These are phyloP conservation scores for Nowickia ferox DNA, from an alignment of 2,888 invertebrate species.

Conservation along the genomic window DNA sequence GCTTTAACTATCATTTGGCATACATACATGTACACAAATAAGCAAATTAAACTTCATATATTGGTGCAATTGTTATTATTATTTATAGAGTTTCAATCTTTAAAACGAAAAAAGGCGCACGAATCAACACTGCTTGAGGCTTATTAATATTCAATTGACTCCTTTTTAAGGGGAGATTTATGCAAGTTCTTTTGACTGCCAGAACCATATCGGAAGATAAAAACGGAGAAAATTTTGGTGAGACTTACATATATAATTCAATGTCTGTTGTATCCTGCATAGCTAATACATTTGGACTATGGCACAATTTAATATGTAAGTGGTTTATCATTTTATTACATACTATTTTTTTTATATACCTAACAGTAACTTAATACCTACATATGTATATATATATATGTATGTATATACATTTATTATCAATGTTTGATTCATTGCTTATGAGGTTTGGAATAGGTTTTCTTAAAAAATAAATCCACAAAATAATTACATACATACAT, in stretches of 20 bases:
- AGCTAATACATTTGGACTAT: slow-evolving; percentile 45
- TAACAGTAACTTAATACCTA: not conserved
- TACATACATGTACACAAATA: not conserved
- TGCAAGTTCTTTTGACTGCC: slow-evolving; percentile 29
- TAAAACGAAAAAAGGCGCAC: slow-evolving; percentile 6
- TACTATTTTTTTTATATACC: not conserved
- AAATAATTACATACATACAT: too few relatives aligned
- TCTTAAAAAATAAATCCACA: too few relatives aligned
- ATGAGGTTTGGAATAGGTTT: too few relatives aligned
- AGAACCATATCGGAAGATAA: slow-evolving; percentile 30
- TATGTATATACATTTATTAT: too few relatives aligned
- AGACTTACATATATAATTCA: slow-evolving; percentile 16
- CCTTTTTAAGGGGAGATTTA: not conserved
- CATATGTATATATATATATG: not conserved
- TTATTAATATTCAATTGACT: slow-evolving; percentile 17
- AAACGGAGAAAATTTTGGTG: not conserved
- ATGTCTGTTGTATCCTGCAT: slow-evolving; percentile 30
- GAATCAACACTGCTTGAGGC: not conserved
- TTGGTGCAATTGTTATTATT: slow-evolving; percentile 17
- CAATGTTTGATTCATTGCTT: too few relatives aligned
- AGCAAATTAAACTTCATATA: not conserved
- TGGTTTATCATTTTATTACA: slow-evolving; percentile 1
- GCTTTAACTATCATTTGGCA: slow-evolving; percentile 5
- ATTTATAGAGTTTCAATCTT: slow-evolving; percentile 33
- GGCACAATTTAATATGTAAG: slow-evolving; percentile 70